Evolutionary conservation across 2,888 invertebrate species (phyloP).

Genomic region (Drosophila percnosoma): DNA sequence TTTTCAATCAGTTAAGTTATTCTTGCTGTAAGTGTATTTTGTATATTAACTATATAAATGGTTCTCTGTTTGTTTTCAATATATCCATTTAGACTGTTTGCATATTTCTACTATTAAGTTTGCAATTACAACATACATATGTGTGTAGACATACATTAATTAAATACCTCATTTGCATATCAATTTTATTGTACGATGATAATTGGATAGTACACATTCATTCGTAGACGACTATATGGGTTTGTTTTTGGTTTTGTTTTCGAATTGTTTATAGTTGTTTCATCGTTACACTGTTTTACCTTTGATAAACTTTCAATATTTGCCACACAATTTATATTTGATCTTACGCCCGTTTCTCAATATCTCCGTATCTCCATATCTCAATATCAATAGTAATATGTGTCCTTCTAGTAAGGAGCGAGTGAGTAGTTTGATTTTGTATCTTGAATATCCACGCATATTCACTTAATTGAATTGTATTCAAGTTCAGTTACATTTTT

Average conservation of each 20-base stretch:
- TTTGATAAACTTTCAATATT: neutral
- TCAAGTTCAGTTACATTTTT: neutral
- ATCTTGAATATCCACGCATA: neutral
- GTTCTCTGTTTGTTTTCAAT: neutral
- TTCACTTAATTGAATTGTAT: slow-evolving; percentile 14
- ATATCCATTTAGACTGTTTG: neutral
- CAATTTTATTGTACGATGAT: slow-evolving; percentile 10
- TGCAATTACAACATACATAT: slow-evolving; percentile 21
- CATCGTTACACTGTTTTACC: neutral
- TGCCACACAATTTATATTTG: slow-evolving; percentile 1
- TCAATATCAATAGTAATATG: neutral
- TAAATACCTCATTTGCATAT: slow-evolving; percentile 5
- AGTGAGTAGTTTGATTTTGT: neutral
- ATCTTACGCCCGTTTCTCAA: neutral
- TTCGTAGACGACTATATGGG: neutral
- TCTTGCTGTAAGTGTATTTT: slow-evolving; percentile 1
- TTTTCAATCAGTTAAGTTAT: neutral
- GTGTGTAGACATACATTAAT: neutral
- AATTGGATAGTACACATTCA: neutral
- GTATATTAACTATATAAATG: neutral
- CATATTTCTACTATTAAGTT: neutral
- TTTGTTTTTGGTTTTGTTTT: neutral
- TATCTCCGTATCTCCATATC: neutral
- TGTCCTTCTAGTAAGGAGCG: slow-evolving; percentile 1
- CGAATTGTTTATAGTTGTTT: neutral